Base-by-base conservation (phyloP, 2,113 vertebrate genomes). In the Phyllostomus hastatus region DNA sequence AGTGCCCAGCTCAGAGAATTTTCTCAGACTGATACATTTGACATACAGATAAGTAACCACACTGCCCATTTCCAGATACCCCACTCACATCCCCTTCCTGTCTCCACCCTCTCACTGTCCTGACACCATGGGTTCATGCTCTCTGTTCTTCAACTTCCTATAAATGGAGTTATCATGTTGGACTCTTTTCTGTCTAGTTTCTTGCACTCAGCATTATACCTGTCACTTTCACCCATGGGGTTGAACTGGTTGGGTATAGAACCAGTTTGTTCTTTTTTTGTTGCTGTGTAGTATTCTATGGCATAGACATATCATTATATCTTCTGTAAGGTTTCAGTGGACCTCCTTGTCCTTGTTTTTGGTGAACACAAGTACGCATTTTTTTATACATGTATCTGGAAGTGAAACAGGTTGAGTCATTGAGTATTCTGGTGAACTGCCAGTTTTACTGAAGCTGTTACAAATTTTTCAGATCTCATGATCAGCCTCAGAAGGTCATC, bases 21-120 rank as follows among this genome's bases (percentile, higher is more conserved):
- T 67, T 88, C 48, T 57, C 66, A 81, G 54, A 89, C 12, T 24
- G 61, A 20, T 41, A 15, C 50, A 35, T 38, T 20, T 64, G 31
- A 64, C 4, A 22, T 28, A 50, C 7, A 33, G 38, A 19, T 38
- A 76, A 76, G 28, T 16, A 75, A 75, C 14, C 59, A 64, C 5
- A 31, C 0, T 1, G 10, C 8, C 11, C 22, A 3, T 41, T 9
- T 66, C 31, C 16, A 31, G 22, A 43, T 38, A 61, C 7, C 6
- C 8, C 0, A 19, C 6, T 52, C 31, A 1, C 7, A 8, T 41
- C 12, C 59, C 31, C 10, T 52, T 78, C 5, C 3, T 48, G 33
- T 59, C 61, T 31, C 38, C 67, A 22, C 8, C 28, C 12, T 24
- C 10, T 9, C 12, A 46, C 17, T 50, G 24, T 59, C 22, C 16